These are phyloP conservation scores for Austrofundulus limnaeus DNA, from an alignment of 2,113 vertebrate genomes.

Conservation along the genomic window DNA sequence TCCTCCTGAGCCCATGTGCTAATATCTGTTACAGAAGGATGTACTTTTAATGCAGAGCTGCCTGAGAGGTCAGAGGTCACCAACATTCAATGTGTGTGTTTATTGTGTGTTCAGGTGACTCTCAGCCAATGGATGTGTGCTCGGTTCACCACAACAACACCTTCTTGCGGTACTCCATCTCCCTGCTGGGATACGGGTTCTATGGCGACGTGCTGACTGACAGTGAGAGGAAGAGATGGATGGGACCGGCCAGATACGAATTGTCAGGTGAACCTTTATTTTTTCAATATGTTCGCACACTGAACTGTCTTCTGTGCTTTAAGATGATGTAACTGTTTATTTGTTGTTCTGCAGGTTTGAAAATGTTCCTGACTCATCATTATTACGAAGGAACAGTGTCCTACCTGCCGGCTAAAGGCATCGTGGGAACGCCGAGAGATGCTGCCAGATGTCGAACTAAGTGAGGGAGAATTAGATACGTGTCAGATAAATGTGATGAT, in stretches of 20 bases:
- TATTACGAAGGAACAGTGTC: constrained; percentile 91
- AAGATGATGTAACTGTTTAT: not conserved
- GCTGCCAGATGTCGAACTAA: constrained; percentile 82
- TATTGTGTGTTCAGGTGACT: constrained; percentile 83
- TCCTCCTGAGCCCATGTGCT: no score
- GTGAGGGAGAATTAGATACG: constrained; percentile 73
- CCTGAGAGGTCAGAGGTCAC: no score
- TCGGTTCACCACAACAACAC: constrained; percentile 84
- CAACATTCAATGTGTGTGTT: not conserved
- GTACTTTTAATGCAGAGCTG: no score
- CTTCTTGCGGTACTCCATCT: constrained; percentile 89
- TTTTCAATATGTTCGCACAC: not conserved
- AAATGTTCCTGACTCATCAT: constrained; percentile 93
- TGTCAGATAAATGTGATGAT: no score
- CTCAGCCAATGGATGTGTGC: constrained; percentile 91
- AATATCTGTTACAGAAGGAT: no score
- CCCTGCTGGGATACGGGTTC: constrained; percentile 95
- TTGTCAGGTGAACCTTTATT: constrained; percentile 83
- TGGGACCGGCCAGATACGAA: constrained; percentile 93
- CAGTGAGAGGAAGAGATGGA: constrained; percentile 94
- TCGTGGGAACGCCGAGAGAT: constrained; percentile 86
- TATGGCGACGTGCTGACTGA: constrained; percentile 93
- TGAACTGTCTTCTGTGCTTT: not conserved
- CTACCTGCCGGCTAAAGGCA: constrained; percentile 85
- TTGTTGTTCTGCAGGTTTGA: constrained; percentile 81